Conservation (phyloP, 2,888 invertebrate genomes). For the Euplexia lucipara region DNA sequence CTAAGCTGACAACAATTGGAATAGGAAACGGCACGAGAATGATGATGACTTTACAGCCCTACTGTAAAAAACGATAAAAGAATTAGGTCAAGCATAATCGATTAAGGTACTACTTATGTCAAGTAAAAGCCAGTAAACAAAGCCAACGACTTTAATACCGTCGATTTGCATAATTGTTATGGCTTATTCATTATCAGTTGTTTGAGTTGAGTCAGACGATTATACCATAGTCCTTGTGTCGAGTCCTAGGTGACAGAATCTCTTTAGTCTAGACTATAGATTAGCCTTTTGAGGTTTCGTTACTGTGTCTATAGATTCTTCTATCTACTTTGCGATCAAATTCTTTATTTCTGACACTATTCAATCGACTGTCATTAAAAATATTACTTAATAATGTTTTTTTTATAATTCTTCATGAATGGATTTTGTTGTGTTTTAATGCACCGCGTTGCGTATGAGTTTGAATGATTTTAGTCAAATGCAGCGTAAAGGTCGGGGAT, state of each 20-base stretch:
- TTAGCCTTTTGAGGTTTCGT: conserved; percentile 17
- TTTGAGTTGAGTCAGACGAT: conserved; percentile 31
- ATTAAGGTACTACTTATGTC: conserved; percentile 2
- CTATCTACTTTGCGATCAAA: background rate
- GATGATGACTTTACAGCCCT: background rate
- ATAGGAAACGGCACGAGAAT: too few species aligned
- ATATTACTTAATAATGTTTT: too few species aligned
- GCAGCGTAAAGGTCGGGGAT: too few species aligned
- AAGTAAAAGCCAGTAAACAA: conserved; percentile 31
- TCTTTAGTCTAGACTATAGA: conserved; percentile 38
- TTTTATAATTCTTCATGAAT: too few species aligned
- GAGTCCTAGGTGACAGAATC: background rate
- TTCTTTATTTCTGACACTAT: too few species aligned
- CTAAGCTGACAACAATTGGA: too few species aligned
- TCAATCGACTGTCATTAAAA: too few species aligned
- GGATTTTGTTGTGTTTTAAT: too few species aligned
- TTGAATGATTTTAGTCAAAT: too few species aligned
- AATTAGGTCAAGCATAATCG: conserved; percentile 31
- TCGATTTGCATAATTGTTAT: conserved; percentile 42
- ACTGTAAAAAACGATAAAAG: conserved; percentile 16
- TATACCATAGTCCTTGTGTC: conserved; percentile 13
- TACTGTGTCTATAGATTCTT: background rate
- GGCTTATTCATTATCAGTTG: conserved; percentile 31
- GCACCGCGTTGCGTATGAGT: too few species aligned
- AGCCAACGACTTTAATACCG: conserved; percentile 20